These are phyloP conservation scores for Ptilonorhynchus violaceus DNA, from an alignment of 2,113 vertebrate species.

Conservation along the genomic window DNA sequence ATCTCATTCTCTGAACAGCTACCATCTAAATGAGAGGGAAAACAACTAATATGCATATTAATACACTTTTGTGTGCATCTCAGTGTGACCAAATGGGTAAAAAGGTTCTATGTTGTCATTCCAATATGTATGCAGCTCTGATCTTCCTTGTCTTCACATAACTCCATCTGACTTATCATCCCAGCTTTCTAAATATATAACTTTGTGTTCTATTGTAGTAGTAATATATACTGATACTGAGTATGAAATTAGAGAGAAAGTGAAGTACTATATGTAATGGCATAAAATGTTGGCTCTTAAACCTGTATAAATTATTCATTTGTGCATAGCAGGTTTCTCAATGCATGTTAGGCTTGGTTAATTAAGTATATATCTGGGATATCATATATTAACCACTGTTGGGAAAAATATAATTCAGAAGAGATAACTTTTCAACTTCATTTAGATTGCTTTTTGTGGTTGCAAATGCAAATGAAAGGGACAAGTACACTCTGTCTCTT, in stretches of 20 bases:
- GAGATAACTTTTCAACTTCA: not conserved
- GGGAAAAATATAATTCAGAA: not conserved
- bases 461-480: not conserved
- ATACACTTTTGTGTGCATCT: not conserved
- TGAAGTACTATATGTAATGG: not conserved
- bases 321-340: not conserved
- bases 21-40: not conserved
- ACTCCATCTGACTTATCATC: not conserved
- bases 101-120: not conserved
- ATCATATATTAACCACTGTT: not conserved
- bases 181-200: not conserved
- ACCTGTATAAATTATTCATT: not conserved
- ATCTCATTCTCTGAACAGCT: not conserved
- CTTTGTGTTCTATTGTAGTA: not conserved
- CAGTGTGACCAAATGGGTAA: not conserved
- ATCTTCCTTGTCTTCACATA: not conserved
- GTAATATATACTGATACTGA: not conserved
- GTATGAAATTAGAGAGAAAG: not conserved
- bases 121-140: not conserved
- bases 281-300: slow-evolving; percentile 1
- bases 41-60: not conserved
- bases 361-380: not conserved
- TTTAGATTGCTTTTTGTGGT: not conserved
- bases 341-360: not conserved
- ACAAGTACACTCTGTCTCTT: not conserved